These are phyloP conservation scores for Antrozous pallidus DNA, from an alignment of 2,797 vertebrate genomes.

Conservation along the genomic window DNA sequence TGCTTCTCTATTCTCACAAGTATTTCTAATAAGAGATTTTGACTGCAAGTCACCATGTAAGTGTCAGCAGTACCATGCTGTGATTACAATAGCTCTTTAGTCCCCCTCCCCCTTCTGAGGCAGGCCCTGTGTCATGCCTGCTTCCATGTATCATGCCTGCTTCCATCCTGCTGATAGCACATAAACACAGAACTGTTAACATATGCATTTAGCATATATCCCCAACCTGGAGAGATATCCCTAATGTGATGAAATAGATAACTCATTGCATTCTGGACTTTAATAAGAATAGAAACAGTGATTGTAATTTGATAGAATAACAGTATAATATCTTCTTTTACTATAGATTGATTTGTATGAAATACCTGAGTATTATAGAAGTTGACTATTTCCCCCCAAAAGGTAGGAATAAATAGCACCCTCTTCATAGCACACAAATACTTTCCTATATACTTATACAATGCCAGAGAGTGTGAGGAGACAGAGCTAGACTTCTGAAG, in stretches of 20 bases:
- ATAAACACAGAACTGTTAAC: constrained; percentile 6
- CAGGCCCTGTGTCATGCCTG: background rate
- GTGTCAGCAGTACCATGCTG: background rate
- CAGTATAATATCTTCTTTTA: background rate
- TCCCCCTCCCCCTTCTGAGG: background rate
- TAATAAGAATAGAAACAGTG: background rate
- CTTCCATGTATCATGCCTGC: background rate
- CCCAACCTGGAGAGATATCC: background rate
- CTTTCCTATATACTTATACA: background rate
- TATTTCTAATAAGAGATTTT: constrained; percentile 24
- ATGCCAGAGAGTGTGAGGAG: background rate
- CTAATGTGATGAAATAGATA: background rate
- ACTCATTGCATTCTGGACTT: background rate
- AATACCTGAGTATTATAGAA: background rate
- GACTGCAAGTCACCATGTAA: background rate
- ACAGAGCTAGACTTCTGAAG: background rate
- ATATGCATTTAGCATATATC: background rate
- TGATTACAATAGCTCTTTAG: constrained; percentile 4
- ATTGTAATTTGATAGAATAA: background rate
- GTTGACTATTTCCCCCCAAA: background rate
- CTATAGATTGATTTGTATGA: background rate
- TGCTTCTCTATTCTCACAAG: background rate
- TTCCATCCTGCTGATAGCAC: background rate
- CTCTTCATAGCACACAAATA: background rate
- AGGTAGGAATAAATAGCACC: background rate